phyloP scores from a whole-genome alignment of 2,888 invertebrate genomes.

The Aricia artaxerxes region DNA sequence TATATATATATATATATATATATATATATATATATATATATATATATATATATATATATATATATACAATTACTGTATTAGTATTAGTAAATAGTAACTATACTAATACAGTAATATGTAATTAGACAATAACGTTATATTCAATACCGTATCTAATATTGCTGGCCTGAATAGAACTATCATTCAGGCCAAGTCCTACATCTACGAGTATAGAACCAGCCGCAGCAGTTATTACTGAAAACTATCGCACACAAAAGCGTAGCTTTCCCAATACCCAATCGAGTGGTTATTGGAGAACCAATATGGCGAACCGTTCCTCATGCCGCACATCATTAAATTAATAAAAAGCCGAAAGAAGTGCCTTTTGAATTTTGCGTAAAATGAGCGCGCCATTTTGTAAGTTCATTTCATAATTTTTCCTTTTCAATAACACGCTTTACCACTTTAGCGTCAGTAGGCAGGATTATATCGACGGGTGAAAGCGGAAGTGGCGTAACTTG shows the following conservation, averaged over 20 bases:
- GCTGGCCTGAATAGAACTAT: neutral
- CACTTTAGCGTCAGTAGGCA: neutral
- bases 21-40: too few relatives aligned
- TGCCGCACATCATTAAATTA: neutral
- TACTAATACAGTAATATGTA: too few relatives aligned
- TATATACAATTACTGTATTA: too few relatives aligned
- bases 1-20: too few relatives aligned
- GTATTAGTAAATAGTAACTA: too few relatives aligned
- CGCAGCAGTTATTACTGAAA: neutral
- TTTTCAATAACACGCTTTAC: neutral
- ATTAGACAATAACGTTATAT: too few relatives aligned
- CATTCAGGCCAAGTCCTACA: neutral
- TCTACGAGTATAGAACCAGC: neutral
- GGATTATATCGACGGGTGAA: too few relatives aligned
- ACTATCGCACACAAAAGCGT: neutral
- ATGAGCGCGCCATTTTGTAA: neutral
- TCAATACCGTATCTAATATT: neutral
- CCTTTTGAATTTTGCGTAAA: neutral
- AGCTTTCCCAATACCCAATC: neutral
- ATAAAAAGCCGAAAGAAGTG: conserved; percentile 6
- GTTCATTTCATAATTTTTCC: neutral
- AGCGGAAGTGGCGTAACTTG: too few relatives aligned
- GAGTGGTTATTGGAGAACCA: neutral
- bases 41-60: too few relatives aligned
- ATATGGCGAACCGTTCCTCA: neutral